Evolutionary conservation across 2,113 vertebrate species (phyloP).

Genomic region (Gymnorhina tibicen): DNA sequence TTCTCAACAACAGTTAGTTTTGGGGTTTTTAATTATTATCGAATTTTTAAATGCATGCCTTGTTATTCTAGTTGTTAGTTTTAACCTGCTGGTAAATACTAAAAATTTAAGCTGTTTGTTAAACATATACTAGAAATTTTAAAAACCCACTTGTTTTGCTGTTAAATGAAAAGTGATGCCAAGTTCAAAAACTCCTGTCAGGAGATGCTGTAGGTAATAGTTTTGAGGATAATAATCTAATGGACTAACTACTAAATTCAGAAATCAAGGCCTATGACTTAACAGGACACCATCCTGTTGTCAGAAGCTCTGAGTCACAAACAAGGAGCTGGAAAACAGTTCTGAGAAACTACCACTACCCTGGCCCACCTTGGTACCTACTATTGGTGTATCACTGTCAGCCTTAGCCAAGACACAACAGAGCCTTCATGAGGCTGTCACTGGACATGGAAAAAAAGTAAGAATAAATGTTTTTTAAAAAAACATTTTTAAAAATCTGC

Average conservation of each 20-base stretch:
- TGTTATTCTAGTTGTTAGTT: background rate
- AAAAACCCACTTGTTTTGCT: background rate
- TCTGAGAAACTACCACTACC: background rate
- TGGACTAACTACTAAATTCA: background rate
- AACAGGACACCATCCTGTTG: background rate
- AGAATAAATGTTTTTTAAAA: background rate
- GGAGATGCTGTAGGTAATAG: background rate
- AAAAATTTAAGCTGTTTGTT: background rate
- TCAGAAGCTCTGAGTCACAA: background rate
- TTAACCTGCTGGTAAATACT: background rate
- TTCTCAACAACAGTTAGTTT: background rate
- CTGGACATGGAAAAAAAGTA: background rate
- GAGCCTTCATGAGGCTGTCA: background rate
- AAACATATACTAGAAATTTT: background rate
- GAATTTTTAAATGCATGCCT: background rate
- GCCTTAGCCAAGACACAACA: background rate
- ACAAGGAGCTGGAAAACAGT: background rate
- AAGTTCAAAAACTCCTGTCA: background rate
- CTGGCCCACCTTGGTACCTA: background rate
- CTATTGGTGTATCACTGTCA: background rate
- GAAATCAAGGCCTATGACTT: background rate
- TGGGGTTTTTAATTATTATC: background rate
- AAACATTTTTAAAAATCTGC: background rate
- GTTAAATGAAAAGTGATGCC: background rate
- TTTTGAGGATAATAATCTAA: background rate